These are phyloP conservation scores for Sitophilus oryzae DNA, from an alignment of 1,140 invertebrate species.

Conservation along the genomic window DNA sequence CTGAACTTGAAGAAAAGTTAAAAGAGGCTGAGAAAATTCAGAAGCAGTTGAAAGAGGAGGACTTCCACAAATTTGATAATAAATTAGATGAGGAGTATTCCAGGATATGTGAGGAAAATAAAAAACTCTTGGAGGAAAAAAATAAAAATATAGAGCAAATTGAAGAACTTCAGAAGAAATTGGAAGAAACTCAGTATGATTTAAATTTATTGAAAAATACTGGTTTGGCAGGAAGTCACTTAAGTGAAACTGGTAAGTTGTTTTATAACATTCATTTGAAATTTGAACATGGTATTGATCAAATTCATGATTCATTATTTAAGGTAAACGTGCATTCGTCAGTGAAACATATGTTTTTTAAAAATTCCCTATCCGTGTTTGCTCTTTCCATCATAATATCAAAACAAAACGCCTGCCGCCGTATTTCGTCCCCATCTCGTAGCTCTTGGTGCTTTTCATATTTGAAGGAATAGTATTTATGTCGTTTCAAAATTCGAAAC, in stretches of 20 bases:
- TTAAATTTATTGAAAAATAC: slow-evolving; percentile 36
- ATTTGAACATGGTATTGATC: slow-evolving; percentile 26
- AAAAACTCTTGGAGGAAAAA: slow-evolving; percentile 27
- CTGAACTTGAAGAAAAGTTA: slow-evolving; percentile 44
- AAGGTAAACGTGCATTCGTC: too few species aligned
- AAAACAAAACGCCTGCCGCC: too few species aligned
- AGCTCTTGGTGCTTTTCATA: too few species aligned
- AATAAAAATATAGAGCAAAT: slow-evolving; percentile 33
- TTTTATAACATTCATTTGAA: slow-evolving; percentile 17
- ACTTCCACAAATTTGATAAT: slow-evolving; percentile 42
- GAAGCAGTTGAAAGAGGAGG: neutral
- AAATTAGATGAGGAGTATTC: too few species aligned
- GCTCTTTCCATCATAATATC: too few species aligned
- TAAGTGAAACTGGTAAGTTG: slow-evolving; percentile 7
- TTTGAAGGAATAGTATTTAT: too few species aligned
- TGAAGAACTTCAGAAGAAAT: slow-evolving; percentile 40
- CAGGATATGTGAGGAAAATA: slow-evolving; percentile 8
- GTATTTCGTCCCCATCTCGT: too few species aligned
- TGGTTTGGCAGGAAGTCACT: slow-evolving; percentile 5
- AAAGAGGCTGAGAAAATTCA: slow-evolving; percentile 50
- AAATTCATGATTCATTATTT: too few species aligned
- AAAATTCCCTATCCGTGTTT: too few species aligned
- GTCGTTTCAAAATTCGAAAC: too few species aligned
- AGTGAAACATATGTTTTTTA: too few species aligned
- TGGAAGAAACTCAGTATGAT: slow-evolving; percentile 44